These are phyloP conservation scores for Rattus norvegicus DNA, from an alignment of 2,113 vertebrate species.

Conservation along the genomic window DNA sequence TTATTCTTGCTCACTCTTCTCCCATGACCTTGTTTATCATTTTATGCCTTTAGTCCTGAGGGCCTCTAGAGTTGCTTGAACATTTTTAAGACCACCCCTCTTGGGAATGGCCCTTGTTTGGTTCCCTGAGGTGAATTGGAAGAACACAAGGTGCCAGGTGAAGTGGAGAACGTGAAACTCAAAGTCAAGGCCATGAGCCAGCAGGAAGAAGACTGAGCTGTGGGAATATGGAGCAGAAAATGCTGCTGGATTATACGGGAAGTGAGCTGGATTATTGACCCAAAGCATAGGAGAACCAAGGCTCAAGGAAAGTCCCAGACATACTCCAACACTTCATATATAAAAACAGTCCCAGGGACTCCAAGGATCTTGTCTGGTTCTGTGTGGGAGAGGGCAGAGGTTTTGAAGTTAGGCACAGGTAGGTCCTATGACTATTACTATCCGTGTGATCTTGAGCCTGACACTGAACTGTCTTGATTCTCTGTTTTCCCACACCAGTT, in stretches of 20 bases:
- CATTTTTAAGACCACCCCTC: not conserved
- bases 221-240: not conserved
- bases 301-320: not conserved
- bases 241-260: not conserved
- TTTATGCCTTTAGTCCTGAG: not conserved
- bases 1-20: not conserved
- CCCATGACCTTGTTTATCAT: not conserved
- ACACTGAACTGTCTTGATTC: not conserved
- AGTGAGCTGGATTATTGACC: not conserved
- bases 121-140: not conserved
- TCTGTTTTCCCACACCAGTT: not conserved
- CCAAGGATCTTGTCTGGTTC: not conserved
- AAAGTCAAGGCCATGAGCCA: not conserved
- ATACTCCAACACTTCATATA: not conserved
- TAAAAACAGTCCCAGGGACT: not conserved
- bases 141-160: not conserved
- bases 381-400: not conserved
- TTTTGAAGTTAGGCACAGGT: not conserved
- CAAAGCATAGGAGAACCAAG: not conserved
- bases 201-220: not conserved
- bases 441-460: not conserved
- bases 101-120: not conserved
- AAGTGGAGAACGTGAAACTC: not conserved
- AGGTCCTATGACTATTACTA: not conserved
- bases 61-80: not conserved